These are phyloP conservation scores for Percina caprodes DNA, from an alignment of 2,113 vertebrate species.

Conservation along the genomic window DNA sequence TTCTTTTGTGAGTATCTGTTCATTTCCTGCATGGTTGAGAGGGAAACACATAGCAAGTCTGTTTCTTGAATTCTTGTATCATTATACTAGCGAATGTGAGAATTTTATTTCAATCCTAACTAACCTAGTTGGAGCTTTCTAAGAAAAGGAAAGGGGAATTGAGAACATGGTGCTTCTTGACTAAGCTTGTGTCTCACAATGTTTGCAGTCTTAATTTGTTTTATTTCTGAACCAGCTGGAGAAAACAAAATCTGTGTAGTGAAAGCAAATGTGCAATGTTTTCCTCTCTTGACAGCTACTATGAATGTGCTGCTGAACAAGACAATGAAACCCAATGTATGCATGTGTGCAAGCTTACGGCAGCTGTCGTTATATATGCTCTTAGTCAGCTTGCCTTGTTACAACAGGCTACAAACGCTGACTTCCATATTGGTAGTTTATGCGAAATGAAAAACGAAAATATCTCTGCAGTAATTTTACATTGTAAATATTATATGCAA, in stretches of 20 bases:
- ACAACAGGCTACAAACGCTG: constrained; percentile 29
- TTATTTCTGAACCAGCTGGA: background rate
- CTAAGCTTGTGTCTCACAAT: background rate
- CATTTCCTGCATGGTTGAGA: background rate
- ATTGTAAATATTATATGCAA: constrained; percentile 57
- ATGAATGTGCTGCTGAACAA: constrained; percentile 20
- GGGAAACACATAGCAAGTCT: background rate
- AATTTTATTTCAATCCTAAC: constrained; percentile 26
- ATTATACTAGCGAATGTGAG: background rate
- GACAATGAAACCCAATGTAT: constrained; percentile 8
- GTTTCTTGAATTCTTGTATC: constrained; percentile 5
- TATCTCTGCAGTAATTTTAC: constrained; percentile 41
- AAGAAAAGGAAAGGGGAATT: constrained; percentile 23
- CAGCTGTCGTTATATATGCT: constrained; percentile 24
- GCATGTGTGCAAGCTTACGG: background rate
- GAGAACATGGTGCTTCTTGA: background rate
- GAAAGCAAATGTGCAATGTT: background rate
- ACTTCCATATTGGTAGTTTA: constrained; percentile 49
- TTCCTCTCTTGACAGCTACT: background rate
- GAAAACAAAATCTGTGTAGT: background rate
- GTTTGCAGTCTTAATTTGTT: background rate
- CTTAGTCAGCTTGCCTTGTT: constrained; percentile 31
- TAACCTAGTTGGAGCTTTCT: constrained; percentile 21
- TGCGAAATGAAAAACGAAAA: constrained; percentile 49
- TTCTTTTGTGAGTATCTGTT: background rate